Base-by-base conservation (phyloP, 1,140 invertebrate species). In the Reticulitermes speratus region DNA sequence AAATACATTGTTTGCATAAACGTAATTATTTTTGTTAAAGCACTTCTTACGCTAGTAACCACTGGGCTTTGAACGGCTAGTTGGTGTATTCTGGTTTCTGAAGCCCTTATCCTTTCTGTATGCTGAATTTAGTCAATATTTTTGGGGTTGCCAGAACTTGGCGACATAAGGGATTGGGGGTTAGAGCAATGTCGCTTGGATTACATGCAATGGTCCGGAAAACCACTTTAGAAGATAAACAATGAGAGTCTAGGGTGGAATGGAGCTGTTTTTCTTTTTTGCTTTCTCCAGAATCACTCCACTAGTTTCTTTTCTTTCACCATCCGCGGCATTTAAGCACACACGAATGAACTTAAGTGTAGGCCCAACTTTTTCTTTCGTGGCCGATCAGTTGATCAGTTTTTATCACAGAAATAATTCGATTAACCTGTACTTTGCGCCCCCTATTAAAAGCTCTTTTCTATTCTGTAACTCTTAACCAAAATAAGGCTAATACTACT, bases 161-260 rank as follows among this genome's bases (percentile, higher is more conserved):
- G n/a, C 65, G 65, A 75, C n/a, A 25, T 75, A 30, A 30, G 65
- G n/a, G 65, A 59, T 9, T 75, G 8, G 65, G 65, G 65, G 25
- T 75, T 75, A 16, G 25, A 75, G 65, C 8, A 25, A 75, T 75
- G 65, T 75, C 65, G 25, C 84, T 38, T 25, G 45, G 84, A 84
- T 84, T 65, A 45, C 48, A 59, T 45, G 84, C 84, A 84, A 84
- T 84, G 84, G 84, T 11, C 84, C 84, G 84, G 84, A 84, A 84
- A 84, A 59, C 84, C 84, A 84, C 84, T 84, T 65, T 84, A 65
- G 48, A 84, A 84, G 84, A 84, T 84, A 84, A 84, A 84, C 84
- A 84, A n/a, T 84, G 84, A 30, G 48, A 84, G 84, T 14, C n/a
- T 30, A 84, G 84, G 84, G 65, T 75, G 65, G 65, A 75, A 75